phyloP scores from a whole-genome alignment of 2,888 invertebrate species.

The Microplitis manilae region DNA sequence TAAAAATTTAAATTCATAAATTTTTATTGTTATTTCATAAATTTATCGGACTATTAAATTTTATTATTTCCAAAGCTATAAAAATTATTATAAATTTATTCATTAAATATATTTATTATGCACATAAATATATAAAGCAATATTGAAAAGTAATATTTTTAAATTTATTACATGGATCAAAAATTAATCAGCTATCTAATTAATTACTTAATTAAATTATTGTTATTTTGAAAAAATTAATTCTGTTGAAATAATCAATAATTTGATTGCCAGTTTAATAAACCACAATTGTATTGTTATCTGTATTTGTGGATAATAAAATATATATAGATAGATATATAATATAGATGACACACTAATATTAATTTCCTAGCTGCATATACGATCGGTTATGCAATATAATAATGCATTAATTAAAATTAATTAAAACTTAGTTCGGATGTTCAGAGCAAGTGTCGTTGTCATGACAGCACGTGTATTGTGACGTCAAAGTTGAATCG shows the following conservation, averaged over 20 bases:
- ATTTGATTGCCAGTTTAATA: neutral
- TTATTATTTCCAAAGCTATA: neutral
- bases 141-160: no score
- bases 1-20: neutral
- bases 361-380: neutral
- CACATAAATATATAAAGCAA: no score
- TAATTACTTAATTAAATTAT: neutral
- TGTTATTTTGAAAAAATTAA: neutral
- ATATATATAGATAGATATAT: neutral
- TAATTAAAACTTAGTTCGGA: neutral
- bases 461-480: neutral
- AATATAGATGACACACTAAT: neutral
- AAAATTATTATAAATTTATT: neutral
- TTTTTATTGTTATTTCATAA: neutral
- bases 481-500: neutral
- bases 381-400: neutral
- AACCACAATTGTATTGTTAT: neutral
- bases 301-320: no score
- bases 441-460: neutral
- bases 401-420: neutral
- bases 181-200: no score
- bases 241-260: neutral
- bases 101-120: no score
- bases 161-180: no score
- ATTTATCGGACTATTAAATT: neutral